Evolutionary conservation across 2,113 vertebrate genomes (phyloP).

Genomic region (Dendropsophus ebraccatus): DNA sequence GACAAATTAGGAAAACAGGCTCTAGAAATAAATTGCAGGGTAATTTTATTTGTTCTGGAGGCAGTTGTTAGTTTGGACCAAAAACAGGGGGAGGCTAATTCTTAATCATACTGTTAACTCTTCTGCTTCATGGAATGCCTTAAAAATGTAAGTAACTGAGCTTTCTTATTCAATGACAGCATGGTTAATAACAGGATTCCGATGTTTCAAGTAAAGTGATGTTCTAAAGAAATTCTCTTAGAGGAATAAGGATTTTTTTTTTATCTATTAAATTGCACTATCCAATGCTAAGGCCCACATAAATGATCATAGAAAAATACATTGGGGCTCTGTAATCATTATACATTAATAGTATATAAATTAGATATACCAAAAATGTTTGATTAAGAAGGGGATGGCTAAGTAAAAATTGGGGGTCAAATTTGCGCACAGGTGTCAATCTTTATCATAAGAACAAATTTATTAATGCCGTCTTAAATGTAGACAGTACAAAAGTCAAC

Average conservation of each 20-base stretch:
- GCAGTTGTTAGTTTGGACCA: background rate
- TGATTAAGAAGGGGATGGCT: too few species aligned
- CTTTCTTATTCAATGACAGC: background rate
- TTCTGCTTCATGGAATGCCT: background rate
- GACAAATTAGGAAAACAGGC: slow-evolving; percentile 35
- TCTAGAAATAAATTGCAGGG: slow-evolving; percentile 29
- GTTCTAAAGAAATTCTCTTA: background rate
- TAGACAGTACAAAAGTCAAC: too few species aligned
- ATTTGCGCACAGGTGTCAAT: too few species aligned
- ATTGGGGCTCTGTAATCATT: background rate
- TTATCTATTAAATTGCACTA: background rate
- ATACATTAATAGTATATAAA: background rate
- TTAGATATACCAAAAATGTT: too few species aligned
- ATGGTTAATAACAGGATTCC: background rate
- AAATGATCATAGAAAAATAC: background rate
- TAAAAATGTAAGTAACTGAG: background rate
- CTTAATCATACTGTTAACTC: slow-evolving; percentile 14
- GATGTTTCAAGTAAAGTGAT: background rate
- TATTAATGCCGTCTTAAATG: too few species aligned
- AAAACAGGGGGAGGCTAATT: slow-evolving; percentile 14
- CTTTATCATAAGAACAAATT: too few species aligned
- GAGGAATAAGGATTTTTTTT: background rate
- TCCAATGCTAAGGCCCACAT: background rate
- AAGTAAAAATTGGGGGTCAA: too few species aligned
- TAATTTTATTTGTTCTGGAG: slow-evolving; percentile 16